Base-by-base conservation (phyloP, 2,888 invertebrate genomes). In the Folsomia manolachei region DNA sequence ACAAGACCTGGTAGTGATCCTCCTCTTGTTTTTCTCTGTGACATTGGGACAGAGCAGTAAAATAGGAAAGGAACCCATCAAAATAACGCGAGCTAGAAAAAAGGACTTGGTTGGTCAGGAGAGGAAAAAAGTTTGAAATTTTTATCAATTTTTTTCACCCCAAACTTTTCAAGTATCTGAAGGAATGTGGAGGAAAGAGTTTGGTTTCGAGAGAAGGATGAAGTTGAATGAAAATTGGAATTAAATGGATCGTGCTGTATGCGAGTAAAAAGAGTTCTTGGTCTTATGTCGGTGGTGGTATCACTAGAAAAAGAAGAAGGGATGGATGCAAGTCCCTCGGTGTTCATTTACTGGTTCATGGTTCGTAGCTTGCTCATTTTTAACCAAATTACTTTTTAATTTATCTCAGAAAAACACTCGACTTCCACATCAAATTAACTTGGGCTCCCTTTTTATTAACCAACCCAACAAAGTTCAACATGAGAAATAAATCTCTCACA, bases 1-100 rank as follows among this genome's bases (percentile, higher is more conserved):
- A 53, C 72, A 69, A 69, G 27, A 18, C 18, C 64, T 71, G 71
- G 71, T 67, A 71, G 68, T 71, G 67, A 63, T 66, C 62, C 62
- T 69, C 63, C 69, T 64, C 23, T 56, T n/a, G 39, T 61, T 14
- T 68, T 24, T 53, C 52, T 9, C n/a, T n/a, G n/a, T n/a, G n/a
- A n/a, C n/a, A n/a, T n/a, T n/a, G n/a, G n/a, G n/a, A n/a, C n/a
- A n/a, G n/a, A n/a, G n/a, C n/a, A n/a, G n/a, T n/a, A n/a, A n/a
- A n/a, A n/a, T n/a, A n/a, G n/a, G n/a, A n/a, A n/a, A n/a, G n/a
- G n/a, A n/a, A n/a, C n/a, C n/a, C n/a, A n/a, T n/a, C n/a, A n/a
- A n/a, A n/a, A n/a, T n/a, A n/a, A n/a, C n/a, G n/a, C n/a, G n/a
- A n/a, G n/a, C n/a, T n/a, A n/a, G n/a, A n/a, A 39, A 39, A 14